Conservation (phyloP, 2,888 invertebrate genomes). For the Agriopis marginaria region DNA sequence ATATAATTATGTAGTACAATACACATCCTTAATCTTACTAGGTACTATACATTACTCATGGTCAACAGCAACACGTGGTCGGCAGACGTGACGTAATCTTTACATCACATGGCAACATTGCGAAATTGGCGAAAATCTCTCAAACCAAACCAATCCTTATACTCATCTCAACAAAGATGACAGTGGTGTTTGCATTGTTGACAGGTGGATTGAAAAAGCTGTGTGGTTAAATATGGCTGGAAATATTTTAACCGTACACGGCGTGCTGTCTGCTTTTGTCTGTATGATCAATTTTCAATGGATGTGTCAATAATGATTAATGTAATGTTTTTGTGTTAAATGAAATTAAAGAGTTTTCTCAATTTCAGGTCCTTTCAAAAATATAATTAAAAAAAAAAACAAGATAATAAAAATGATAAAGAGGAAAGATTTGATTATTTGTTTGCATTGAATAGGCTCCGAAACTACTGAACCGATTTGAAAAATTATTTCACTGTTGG, state of each 20-base stretch:
- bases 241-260: slow-evolving; percentile 41
- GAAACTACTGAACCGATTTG: no score
- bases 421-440: no score
- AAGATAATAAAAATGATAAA: no score
- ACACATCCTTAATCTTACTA: slow-evolving; percentile 10
- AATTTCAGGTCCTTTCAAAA: not conserved
- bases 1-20: no score
- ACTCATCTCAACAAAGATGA: slow-evolving; percentile 24
- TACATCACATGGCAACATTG: slow-evolving; percentile 36
- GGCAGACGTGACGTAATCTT: slow-evolving; percentile 51
- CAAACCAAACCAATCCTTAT: slow-evolving; percentile 32
- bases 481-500: no score
- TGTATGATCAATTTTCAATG: slow-evolving; percentile 26
- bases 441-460: no score
- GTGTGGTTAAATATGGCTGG: slow-evolving; percentile 36
- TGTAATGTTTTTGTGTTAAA: slow-evolving; percentile 30
- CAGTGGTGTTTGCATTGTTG: slow-evolving; percentile 24
- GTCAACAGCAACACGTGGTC: slow-evolving; percentile 60
- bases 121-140: slow-evolving; percentile 38
- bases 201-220: slow-evolving; percentile 45
- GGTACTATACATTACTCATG: slow-evolving; percentile 47
- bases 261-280: slow-evolving; percentile 42
- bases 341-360: not conserved
- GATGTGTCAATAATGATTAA: slow-evolving; percentile 40
- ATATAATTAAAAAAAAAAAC: no score